phyloP scores from a whole-genome alignment of 2,888 invertebrate species.

The Ormia ochracea region DNA sequence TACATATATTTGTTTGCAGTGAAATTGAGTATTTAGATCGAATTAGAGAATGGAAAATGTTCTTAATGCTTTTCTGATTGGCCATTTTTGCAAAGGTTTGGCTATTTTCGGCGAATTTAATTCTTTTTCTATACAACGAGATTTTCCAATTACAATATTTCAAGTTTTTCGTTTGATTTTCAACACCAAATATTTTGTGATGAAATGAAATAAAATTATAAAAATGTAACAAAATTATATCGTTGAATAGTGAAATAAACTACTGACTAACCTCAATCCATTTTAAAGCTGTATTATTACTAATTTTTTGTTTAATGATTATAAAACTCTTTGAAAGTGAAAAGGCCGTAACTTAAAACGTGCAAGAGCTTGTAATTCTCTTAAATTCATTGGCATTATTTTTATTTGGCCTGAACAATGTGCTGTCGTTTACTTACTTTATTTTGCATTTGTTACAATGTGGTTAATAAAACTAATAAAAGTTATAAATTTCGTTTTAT shows the following conservation, averaged over 20 bases:
- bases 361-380: not conserved
- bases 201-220: slow-evolving; percentile 13
- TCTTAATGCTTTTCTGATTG: too few species aligned
- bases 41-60: too few species aligned
- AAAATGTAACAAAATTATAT: not conserved
- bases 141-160: too few species aligned
- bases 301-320: not conserved
- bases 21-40: too few species aligned
- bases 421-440: not conserved
- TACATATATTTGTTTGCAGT: too few species aligned
- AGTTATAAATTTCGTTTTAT: too few species aligned
- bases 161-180: too few species aligned
- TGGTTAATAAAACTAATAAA: too few species aligned
- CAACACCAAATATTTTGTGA: not conserved
- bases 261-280: slow-evolving; percentile 25
- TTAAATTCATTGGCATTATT: not conserved
- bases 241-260: slow-evolving; percentile 16
- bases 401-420: not conserved
- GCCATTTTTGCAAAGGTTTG: too few species aligned
- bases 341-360: not conserved
- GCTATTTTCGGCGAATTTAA: too few species aligned
- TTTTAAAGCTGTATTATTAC: not conserved
- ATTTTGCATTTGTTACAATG: too few species aligned
- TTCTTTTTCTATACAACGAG: too few species aligned
- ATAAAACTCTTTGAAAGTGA: not conserved